Evolutionary conservation across 2,888 invertebrate genomes (phyloP).

Genomic region (Hyposoter didymator): DNA sequence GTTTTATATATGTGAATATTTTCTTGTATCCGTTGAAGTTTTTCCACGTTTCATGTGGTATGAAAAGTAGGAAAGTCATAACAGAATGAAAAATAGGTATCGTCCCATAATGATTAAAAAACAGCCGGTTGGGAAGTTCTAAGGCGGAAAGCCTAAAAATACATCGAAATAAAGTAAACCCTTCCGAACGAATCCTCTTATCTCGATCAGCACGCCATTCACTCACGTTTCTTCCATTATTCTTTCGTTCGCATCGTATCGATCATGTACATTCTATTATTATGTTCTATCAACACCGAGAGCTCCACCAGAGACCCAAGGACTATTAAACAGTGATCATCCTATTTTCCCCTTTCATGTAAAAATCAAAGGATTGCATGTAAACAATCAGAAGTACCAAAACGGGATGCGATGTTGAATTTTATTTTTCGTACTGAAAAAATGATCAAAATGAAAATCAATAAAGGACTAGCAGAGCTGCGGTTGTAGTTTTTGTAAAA

Average conservation of each 20-base stretch:
- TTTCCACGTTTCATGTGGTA: not conserved
- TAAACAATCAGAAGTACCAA: too few relatives aligned
- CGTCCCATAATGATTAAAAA: not conserved
- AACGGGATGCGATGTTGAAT: too few relatives aligned
- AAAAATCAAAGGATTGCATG: not conserved
- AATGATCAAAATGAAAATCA: too few relatives aligned
- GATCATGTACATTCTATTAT: constrained; percentile 16
- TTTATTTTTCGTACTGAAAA: too few relatives aligned
- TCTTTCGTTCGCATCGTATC: constrained; percentile 16
- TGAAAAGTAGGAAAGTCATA: not conserved
- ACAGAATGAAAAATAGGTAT: not conserved
- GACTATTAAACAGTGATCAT: not conserved
- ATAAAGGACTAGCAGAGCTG: too few relatives aligned
- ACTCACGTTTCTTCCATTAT: not conserved
- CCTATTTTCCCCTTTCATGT: not conserved
- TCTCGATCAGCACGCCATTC: not conserved
- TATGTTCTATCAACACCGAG: not conserved
- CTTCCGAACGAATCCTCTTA: not conserved
- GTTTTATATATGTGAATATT: not conserved
- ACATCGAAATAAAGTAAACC: not conserved
- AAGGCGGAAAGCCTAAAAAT: not conserved
- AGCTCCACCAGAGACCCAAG: not conserved
- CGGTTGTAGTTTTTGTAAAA: too few relatives aligned
- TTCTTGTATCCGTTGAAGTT: not conserved
- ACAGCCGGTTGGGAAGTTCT: not conserved